A percentile compares a stretch with the other conserved stretches of the same genome.
Evolutionary conservation across 1,140 invertebrate genomes (phyloP).

Genomic region (Apis florea): DNA sequence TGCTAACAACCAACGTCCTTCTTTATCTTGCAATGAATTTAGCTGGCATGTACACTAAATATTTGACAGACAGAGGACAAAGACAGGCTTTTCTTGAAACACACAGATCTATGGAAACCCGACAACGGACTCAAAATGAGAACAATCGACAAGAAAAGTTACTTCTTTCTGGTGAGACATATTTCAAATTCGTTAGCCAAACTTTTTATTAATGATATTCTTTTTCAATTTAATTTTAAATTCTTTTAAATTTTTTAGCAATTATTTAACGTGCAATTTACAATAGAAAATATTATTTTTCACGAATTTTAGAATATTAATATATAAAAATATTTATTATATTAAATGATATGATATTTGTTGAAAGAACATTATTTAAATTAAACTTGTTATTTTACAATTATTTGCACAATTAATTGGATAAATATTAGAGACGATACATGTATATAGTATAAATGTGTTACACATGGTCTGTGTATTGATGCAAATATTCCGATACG

Average conservation of each 20-base stretch:
- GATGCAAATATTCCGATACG: conserved; percentile 6
- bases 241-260: no score
- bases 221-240: no score
- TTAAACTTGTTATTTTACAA: neutral
- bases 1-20: conserved; percentile 88
- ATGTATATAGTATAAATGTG: conserved; percentile 5
- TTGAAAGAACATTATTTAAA: neutral
- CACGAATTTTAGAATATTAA: no score
- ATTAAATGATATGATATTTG: neutral
- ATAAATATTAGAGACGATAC: neutral
- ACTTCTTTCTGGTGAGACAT: conserved; percentile 86
- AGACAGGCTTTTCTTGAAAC: conserved; percentile 98
- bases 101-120: conserved; percentile 95
- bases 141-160: conserved; percentile 97
- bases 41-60: conserved; percentile 98
- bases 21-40: conserved; percentile 94
- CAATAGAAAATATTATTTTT: no score
- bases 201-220: neutral
- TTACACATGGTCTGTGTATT: neutral
- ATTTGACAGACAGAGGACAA: conserved; percentile 96
- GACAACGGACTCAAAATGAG: conserved; percentile 95
- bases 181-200: neutral
- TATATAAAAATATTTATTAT: no score
- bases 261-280: no score
- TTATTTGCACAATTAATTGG: neutral